Conservation (phyloP, 1,140 invertebrate genomes). For the Saccostrea glomerata region DNA sequence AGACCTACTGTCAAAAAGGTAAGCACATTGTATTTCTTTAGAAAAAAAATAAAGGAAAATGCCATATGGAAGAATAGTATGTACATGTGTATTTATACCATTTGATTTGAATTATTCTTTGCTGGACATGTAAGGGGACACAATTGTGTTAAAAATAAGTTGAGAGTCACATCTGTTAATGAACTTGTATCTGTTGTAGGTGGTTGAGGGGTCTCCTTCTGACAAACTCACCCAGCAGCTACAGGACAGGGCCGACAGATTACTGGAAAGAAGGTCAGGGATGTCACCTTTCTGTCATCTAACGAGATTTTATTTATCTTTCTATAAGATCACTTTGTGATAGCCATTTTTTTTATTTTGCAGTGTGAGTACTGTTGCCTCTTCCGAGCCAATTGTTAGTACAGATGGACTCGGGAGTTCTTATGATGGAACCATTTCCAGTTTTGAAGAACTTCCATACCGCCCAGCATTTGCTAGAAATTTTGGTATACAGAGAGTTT, state of each 20-base stretch:
- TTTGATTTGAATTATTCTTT: no score
- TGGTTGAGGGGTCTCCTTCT: conserved; percentile 39
- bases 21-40: not conserved
- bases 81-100: no score
- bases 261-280: conserved; percentile 65
- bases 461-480: conserved; percentile 63
- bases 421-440: conserved; percentile 55
- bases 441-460: conserved; percentile 65
- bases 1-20: not conserved
- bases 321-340: no score
- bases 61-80: no score
- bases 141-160: no score
- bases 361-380: conserved; percentile 63
- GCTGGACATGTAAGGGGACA: no score
- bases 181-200: not conserved
- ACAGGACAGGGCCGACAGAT: conserved; percentile 66
- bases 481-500: not conserved
- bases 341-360: not conserved
- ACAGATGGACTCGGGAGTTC: conserved; percentile 70
- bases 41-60: not conserved
- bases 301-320: no score
- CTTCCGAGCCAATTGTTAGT: conserved; percentile 69
- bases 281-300: not conserved
- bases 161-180: no score
- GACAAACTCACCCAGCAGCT: conserved; percentile 60